Evolutionary conservation across 2,797 vertebrate genomes (phyloP), one percentile per base, ranked within the genome.

Genomic region (Rhynchonycteris naso): DNA sequence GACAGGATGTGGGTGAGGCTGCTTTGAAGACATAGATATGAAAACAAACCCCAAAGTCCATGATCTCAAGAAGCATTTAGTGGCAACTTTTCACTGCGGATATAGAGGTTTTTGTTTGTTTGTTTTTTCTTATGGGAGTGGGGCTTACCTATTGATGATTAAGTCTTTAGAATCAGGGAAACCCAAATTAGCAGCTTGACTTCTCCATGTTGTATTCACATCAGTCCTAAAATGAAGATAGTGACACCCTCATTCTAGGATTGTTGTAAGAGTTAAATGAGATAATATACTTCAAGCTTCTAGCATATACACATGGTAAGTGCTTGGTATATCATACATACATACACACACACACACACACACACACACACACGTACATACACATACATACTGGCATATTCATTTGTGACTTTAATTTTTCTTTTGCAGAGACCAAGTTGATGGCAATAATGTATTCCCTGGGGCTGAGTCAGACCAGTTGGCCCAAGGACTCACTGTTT

Each of bases 391-490:
- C 59, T 84, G 90, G 50, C 50, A 69, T 72, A 87, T 89, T 94
- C 66, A 87, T 74, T 69, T 90, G 66, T 61, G 38, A 50, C 10
- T 88, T 47, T 28, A 84, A 71, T 24, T 18, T 96, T 81, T 65
- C n/a, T 22, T 95, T 95, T 90, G 52, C 85, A 79, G 91, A 91
- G 85, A 80, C 63, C 93, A 85, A 81, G 63, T n/a, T 94, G 86
- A 82, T 74, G 86, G 90, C 95, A 81, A 81, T 83, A 65, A 94
- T 91, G 52, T 87, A 47, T 81, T 97, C 96, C 82, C 33, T 74
- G 75, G 69, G 85, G 47, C 85, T 97, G 92, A 97, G 88, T 97
- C 97, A 97, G 93, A 92, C 38, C 43, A n/a, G 24, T 47, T 96
- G 95, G 88, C 79, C 54, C 61, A 50, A 90, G 52, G 75, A 78